These are phyloP conservation scores for Teleopsis dalmanni DNA, from an alignment of 1,140 invertebrate species.

Conservation along the genomic window DNA sequence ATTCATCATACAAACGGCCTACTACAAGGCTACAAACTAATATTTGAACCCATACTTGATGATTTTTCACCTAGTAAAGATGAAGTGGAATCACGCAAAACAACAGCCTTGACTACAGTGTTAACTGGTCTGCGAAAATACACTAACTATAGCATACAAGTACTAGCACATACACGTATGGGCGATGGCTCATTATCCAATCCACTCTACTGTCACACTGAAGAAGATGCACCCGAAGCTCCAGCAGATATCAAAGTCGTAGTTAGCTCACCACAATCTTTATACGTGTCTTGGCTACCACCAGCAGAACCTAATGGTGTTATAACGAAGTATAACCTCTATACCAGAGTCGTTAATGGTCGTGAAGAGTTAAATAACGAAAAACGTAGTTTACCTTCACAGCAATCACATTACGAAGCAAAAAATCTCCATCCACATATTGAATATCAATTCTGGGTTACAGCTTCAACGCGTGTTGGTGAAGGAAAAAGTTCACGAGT, in stretches of 20 bases:
- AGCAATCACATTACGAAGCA: constrained; percentile 58
- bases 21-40: constrained; percentile 74
- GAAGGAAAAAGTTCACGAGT: constrained; percentile 66
- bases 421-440: constrained; percentile 65
- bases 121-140: constrained; percentile 63
- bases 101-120: constrained; percentile 58
- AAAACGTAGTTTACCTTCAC: constrained; percentile 55
- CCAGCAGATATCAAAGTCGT: constrained; percentile 76
- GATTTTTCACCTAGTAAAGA: constrained; percentile 45
- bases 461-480: constrained; percentile 65
- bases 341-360: constrained; percentile 62
- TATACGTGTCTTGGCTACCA: constrained; percentile 73
- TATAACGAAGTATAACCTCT: constrained; percentile 72
- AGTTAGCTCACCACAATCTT: constrained; percentile 62
- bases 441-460: constrained; percentile 76
- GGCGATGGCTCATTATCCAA: constrained; percentile 68
- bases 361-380: constrained; percentile 61
- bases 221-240: constrained; percentile 75
- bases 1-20: constrained; percentile 68
- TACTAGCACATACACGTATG: constrained; percentile 71
- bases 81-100: constrained; percentile 61
- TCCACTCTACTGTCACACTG: constrained; percentile 68
- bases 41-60: constrained; percentile 58
- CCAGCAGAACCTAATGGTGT: constrained; percentile 70
- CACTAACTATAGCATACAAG: constrained; percentile 81